Base-by-base conservation (phyloP, 2,888 invertebrate genomes). In the Idaea aversata region DNA sequence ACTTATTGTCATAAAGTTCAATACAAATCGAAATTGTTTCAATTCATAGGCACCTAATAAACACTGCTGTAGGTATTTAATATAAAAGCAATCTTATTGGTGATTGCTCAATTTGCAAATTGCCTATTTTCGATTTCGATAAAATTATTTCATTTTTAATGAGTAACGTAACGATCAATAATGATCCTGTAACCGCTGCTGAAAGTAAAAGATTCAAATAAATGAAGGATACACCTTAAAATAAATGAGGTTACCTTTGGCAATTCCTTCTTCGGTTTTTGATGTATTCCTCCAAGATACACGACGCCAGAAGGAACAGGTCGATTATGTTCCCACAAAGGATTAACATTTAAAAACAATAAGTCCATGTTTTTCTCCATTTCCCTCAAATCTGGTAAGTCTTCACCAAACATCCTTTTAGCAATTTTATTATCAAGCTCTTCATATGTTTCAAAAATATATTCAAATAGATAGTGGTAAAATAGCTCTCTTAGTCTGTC, bases 271-370 rank as follows among this genome's bases (percentile, higher is more conserved):
- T 77, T 63, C 13, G 82, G 79, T 15, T 77, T 81, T 25, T 86
- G 77, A 68, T 91, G 88, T 25, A 88, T 69, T 7, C 91, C 90
- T 61, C 89, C 88, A 62, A 91, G 83, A 67, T 84, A 84, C 1
- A 93, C 68, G 4, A 89, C 75, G 66, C 78, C 79, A 0, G 90
- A 86, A 13, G 90, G 83, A 0, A 87, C 73, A 0, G 93, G 93
- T 3, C 77, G 72, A 61, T 82, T 81, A 1, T 74, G 76, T 38
- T 79, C 79, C 74, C 84, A 84, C 10, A 85, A 63, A 0, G 85
- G 82, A 78, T 90, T 83, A 0, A 81, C 75, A 72, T 92, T 93
- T 5, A 88, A 67, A 62, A 92, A 84, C 5, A 79, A 7, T 77
- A 84, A 72, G 34, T 80, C 81, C 0, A 88, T 74, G 64, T 83